phyloP scores from a whole-genome alignment of 2,888 invertebrate genomes.

The Caenorhabditis virilis region DNA sequence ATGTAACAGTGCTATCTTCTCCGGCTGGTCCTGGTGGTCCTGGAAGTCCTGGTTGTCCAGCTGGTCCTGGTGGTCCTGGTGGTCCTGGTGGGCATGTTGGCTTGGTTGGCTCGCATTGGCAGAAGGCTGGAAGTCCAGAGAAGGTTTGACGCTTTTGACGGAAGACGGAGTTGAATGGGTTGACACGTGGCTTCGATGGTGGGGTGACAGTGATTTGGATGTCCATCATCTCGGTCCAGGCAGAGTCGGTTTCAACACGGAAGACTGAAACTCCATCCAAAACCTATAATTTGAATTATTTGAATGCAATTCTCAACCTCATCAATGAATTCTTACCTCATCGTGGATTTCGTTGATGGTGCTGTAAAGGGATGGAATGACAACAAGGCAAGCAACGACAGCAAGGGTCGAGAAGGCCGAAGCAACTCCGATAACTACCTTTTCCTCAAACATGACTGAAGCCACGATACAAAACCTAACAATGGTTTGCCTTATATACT shows the following conservation, averaged over 20 bases:
- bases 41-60: conserved; percentile 48
- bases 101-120: conserved; percentile 64
- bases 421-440: conserved; percentile 48
- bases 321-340: conserved; percentile 24
- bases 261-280: conserved; percentile 61
- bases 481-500: too few relatives aligned
- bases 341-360: conserved; percentile 61
- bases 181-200: conserved; percentile 59
- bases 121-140: conserved; percentile 63
- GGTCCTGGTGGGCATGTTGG: conserved; percentile 58
- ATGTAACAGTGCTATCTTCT: conserved; percentile 53
- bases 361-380: conserved; percentile 60
- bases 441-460: conserved; percentile 46
- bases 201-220: conserved; percentile 66
- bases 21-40: conserved; percentile 55
- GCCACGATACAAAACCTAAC: too few relatives aligned
- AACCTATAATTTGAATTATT: conserved; percentile 39
- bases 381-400: conserved; percentile 58
- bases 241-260: conserved; percentile 66
- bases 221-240: conserved; percentile 67
- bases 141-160: conserved; percentile 60
- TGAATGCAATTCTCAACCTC: too few relatives aligned
- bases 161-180: conserved; percentile 64
- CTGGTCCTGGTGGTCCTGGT: conserved; percentile 54
- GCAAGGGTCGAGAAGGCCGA: conserved; percentile 42